A percentile compares a stretch with the other conserved stretches of the same genome.
Evolutionary conservation across 1,140 invertebrate genomes (phyloP).

Genomic region (Adelges cooleyi): DNA sequence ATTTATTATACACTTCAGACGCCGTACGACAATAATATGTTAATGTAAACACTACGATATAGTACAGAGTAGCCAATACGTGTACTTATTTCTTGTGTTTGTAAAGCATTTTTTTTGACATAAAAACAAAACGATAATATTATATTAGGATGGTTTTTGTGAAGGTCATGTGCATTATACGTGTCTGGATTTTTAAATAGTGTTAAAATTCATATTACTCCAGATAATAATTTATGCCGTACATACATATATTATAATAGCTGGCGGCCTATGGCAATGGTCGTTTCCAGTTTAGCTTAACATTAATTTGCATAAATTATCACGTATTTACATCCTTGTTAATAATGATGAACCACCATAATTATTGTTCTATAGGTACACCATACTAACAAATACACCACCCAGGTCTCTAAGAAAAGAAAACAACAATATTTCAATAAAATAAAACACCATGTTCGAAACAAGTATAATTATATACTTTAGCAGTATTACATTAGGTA

Average conservation of each 20-base stretch:
- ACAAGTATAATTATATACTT: no score
- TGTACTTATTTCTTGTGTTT: no score
- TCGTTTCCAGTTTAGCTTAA: slow-evolving; percentile 9
- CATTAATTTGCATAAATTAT: slow-evolving; percentile 18
- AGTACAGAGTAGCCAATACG: no score
- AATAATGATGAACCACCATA: not conserved
- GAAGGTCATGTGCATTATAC: not conserved
- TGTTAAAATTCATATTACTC: slow-evolving; percentile 4
- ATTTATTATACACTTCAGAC: no score
- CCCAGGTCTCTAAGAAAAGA: not conserved
- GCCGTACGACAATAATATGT: no score
- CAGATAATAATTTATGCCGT: no score
- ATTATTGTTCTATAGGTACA: not conserved
- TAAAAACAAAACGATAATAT: not conserved
- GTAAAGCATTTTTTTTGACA: no score
- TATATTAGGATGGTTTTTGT: not conserved
- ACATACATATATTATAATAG: no score
- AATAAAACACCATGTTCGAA: not conserved
- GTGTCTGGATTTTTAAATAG: slow-evolving; percentile 11
- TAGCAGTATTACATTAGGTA: no score
- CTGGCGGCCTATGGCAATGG: not conserved
- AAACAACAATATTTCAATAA: not conserved
- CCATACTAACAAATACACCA: not conserved
- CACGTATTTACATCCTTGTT: not conserved
- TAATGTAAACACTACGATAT: no score